These are phyloP conservation scores for Heliothis subflexa DNA, from an alignment of 1,140 invertebrate species.

Conservation along the genomic window DNA sequence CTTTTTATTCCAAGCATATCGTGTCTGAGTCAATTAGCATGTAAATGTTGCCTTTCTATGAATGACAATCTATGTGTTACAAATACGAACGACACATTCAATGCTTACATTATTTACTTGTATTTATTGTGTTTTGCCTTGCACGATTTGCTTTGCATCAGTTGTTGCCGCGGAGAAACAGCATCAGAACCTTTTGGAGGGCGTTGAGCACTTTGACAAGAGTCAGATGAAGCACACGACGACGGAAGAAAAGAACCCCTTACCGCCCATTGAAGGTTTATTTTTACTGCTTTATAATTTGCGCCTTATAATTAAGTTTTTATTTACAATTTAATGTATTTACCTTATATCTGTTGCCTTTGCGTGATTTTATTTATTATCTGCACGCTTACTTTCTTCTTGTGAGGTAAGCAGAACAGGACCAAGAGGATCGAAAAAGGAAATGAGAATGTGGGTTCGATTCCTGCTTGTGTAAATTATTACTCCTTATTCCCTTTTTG, in stretches of 20 bases:
- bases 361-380: constrained; percentile 10
- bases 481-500: too few relatives aligned
- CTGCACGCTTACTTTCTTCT: constrained; percentile 11
- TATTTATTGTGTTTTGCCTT: constrained; percentile 66
- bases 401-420: neutral
- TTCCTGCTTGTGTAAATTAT: neutral
- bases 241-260: constrained; percentile 91
- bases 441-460: neutral
- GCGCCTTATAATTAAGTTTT: constrained; percentile 50
- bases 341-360: neutral
- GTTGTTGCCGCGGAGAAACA: constrained; percentile 90
- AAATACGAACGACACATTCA: constrained; percentile 16
- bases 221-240: constrained; percentile 91
- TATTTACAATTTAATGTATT: neutral
- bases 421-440: neutral
- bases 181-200: constrained; percentile 89
- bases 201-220: constrained; percentile 91
- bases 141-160: constrained; percentile 82
- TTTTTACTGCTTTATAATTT: constrained; percentile 58
- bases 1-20: constrained; percentile 44
- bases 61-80: constrained; percentile 27
- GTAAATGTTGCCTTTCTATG: constrained; percentile 38
- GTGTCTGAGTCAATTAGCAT: constrained; percentile 37
- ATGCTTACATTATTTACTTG: constrained; percentile 45
- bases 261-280: constrained; percentile 90